Evolutionary conservation across 1,140 invertebrate species (phyloP), one percentile per base, ranked within the genome.

Genomic region (Drosophila aff.): DNA sequence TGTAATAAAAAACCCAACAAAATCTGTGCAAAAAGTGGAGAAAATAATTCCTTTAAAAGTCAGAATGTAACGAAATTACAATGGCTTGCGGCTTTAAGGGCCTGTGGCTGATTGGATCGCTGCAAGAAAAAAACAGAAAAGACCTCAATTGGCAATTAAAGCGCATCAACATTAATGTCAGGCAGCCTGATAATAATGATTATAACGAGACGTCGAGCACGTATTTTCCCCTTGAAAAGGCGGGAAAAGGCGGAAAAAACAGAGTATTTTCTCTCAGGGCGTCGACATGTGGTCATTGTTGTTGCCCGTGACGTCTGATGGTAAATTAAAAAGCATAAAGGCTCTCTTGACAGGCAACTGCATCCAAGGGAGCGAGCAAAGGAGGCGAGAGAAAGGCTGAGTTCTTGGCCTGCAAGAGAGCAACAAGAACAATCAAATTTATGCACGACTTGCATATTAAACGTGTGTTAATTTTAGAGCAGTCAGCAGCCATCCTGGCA

Each of bases 381-480:
- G 76, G 60, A 64, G 59, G 52, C 10, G 47, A 36, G 16, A 15
- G n/a, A 50, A 43, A 53, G 21, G 36, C 28, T 26, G 38, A 40
- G 44, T 33, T 66, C 63, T 44, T 58, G 49, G 44, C 38, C 57
- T 41, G 23, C 26, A 31, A 9, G 16, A 1, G 47, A 33, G 23
- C 63, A 49, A 50, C 74, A 84, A 50, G 36, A 77, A 77, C 69
- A 76, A 73, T 58, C 73, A 76, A 87, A 89, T 87, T 89, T 89
- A 89, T 89, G 85, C 85, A 89, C 85, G 85, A 90, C 86, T 85
- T 90, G 85, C 85, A 89, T 89, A 89, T 90, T 89, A 89, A 89
- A 90, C 85, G 85, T 90, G 85, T 89, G 85, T 89, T 85, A 89
- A 89, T 89, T 91, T 89, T 89, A 90, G 85, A 89, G 82, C 74